Base-by-base conservation (phyloP, 1,140 invertebrate genomes). In the Stegodyphus mimosarum region DNA sequence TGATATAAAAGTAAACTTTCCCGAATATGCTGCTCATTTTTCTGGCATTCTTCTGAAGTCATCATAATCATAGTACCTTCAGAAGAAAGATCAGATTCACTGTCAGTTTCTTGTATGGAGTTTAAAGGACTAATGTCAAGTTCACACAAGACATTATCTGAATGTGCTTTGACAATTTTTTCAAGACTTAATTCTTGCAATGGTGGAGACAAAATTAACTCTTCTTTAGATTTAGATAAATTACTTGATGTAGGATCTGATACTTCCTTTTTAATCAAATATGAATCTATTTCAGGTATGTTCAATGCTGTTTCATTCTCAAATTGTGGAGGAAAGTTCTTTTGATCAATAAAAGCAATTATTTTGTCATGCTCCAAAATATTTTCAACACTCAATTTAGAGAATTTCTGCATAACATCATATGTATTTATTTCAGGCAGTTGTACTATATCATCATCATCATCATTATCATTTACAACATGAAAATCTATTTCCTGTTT, bases 21-120 rank as follows among this genome's bases (percentile, higher is more conserved):
- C 10, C 49, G 53, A 49, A 86, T 80, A 17, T 80, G 75, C 33
- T 80, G 69, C 18, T 86, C 84, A 73, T 86, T 86, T 73, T 75
- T 79, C 49, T 79, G 53, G 15, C 76, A 79, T 80, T 86, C 84
- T 74, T 86, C 84, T 15, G 84, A 66, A 17, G 84, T 86, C 84
- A 86, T 86, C 84, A 86, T 86, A 18, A 86, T 86, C 77, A 86
- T 86, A 2, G 84, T 86, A 13, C 74, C 84, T 74, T 86, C 76
- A 17, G 84, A 86, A n/a, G 84, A 86, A 17, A 74, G n/a, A 72
- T 80, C 74, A 5, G 84, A 86, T 15, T 86, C 84, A 80, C 84
- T 86, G 50, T 86, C 84, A n/a, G 76, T 79, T 75, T 86, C 84
- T n/a, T 80, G 76, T 17, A 86, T 55, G 18, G 84, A 86, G 13